These are phyloP conservation scores for Philonicus albiceps DNA, from an alignment of 2,888 invertebrate genomes.

Conservation along the genomic window DNA sequence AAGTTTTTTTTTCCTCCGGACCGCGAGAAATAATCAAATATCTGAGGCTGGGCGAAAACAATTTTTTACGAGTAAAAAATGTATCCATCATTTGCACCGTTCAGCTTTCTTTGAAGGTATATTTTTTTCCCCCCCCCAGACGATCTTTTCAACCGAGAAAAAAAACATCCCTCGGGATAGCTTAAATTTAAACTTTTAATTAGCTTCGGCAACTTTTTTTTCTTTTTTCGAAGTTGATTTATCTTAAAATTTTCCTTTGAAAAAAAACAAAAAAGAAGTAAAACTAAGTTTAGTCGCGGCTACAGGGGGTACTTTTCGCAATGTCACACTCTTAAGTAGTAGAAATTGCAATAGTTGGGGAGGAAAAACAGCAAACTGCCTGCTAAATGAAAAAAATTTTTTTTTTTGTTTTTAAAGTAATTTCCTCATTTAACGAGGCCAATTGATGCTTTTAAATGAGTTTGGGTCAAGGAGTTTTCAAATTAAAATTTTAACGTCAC, in stretches of 20 bases:
- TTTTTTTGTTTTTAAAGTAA: too few relatives aligned
- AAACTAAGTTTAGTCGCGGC: background rate
- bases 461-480: background rate
- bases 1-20: background rate
- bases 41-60: background rate
- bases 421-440: background rate
- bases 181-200: background rate
- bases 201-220: background rate
- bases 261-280: background rate
- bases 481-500: background rate
- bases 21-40: background rate
- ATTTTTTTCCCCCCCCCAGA: background rate
- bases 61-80: background rate
- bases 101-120: background rate
- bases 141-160: background rate
- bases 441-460: background rate
- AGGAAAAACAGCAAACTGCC: background rate
- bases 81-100: background rate
- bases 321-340: background rate
- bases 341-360: background rate
- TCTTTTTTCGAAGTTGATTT: background rate
- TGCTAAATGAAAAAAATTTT: background rate
- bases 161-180: background rate
- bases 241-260: background rate
- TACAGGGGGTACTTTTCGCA: background rate